A percentile compares a stretch with the other conserved stretches of the same genome.
These are phyloP conservation scores for Liparis tanakae DNA, from an alignment of 2,797 vertebrate species.

Conservation along the genomic window DNA sequence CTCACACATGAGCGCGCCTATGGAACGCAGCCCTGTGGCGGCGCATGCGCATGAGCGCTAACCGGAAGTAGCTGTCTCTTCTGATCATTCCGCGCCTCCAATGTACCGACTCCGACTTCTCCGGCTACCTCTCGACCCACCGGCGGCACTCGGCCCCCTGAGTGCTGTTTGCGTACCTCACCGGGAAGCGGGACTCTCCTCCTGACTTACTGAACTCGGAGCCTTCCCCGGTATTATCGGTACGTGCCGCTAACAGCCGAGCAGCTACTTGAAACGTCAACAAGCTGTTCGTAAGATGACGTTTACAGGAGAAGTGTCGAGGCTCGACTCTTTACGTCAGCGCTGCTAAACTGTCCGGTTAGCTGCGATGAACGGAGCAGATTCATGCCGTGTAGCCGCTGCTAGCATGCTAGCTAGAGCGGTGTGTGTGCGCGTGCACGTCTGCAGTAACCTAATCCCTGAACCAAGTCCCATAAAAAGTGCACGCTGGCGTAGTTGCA, in stretches of 20 bases:
- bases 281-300: neutral
- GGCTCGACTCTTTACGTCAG: constrained; percentile 3
- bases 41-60: neutral
- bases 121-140: neutral
- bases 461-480: neutral
- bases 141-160: neutral
- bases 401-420: constrained; percentile 51
- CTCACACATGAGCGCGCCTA: too few species aligned
- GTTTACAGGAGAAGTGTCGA: neutral
- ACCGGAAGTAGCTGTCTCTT: neutral
- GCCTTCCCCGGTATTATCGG: constrained; percentile 39
- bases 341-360: constrained; percentile 42
- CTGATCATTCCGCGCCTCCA: neutral
- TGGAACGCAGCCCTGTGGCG: neutral
- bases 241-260: constrained; percentile 41
- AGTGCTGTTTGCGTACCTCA: constrained; percentile 4
- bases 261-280: constrained; percentile 1
- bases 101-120: neutral
- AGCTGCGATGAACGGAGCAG: constrained; percentile 17
- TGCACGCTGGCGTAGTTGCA: neutral
- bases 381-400: constrained; percentile 1
- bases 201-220: constrained; percentile 20
- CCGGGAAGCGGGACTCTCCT: constrained; percentile 23
- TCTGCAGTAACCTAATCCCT: constrained; percentile 51
- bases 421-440: neutral